Evolutionary conservation across 2,888 invertebrate genomes (phyloP).

Genomic region (Boloria euphrosyne): DNA sequence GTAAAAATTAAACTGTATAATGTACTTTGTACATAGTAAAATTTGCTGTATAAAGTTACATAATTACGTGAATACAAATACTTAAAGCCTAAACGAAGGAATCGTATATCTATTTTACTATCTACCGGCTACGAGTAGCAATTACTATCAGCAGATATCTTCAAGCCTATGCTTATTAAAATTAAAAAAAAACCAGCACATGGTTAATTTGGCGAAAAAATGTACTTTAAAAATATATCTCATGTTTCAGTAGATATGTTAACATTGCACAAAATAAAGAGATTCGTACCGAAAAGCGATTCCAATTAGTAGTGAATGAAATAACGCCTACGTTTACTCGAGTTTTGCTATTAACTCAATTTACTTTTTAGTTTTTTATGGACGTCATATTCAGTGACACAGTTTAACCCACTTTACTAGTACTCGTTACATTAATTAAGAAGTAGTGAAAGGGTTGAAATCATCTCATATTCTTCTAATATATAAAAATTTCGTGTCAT

Average conservation of each 20-base stretch:
- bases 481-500: no score
- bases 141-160: no score
- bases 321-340: slow-evolving; percentile 19
- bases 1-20: no score
- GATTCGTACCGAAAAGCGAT: slow-evolving; percentile 15
- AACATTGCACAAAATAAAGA: background rate
- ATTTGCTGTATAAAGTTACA: no score
- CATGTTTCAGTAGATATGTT: background rate
- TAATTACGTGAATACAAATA: no score
- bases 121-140: no score
- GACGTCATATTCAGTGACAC: slow-evolving; percentile 6
- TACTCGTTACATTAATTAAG: slow-evolving; percentile 12
- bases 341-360: slow-evolving; percentile 20
- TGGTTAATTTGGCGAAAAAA: no score
- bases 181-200: no score
- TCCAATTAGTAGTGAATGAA: slow-evolving; percentile 27
- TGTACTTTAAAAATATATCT: background rate
- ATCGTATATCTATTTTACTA: no score
- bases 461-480: background rate
- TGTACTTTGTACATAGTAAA: no score
- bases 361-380: slow-evolving; percentile 24
- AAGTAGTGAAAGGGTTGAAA: background rate
- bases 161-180: no score
- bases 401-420: slow-evolving; percentile 16
- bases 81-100: no score